Percentiles rank a stretch among this genome's conserved stretches.
These are phyloP conservation scores for Phymanthus crucifer DNA, from an alignment of 92 coral and sea anemone genomes.

Conservation along the genomic window DNA sequence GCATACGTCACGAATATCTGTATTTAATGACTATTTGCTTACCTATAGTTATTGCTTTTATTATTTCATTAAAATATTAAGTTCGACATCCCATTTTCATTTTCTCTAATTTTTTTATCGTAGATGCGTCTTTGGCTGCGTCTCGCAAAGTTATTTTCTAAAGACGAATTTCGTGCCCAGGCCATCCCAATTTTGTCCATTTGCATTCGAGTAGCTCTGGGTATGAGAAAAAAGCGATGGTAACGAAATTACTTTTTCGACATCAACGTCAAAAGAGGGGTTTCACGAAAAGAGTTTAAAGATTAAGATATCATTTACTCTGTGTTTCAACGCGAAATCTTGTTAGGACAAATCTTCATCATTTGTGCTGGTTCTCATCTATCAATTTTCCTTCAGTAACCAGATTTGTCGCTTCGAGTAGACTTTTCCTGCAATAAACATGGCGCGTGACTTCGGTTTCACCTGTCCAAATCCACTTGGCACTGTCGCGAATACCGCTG, in stretches of 20 bases:
- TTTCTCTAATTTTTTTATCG: too few relatives aligned
- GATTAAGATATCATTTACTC: neutral
- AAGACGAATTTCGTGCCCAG: too few relatives aligned
- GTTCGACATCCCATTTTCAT: too few relatives aligned
- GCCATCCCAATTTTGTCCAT: too few relatives aligned
- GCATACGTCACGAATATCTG: neutral
- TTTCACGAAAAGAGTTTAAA: too few relatives aligned
- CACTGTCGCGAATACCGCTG: slow-evolving; percentile 6
- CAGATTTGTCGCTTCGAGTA: neutral
- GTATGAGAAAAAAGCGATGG: too few relatives aligned
- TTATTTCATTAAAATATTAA: neutral
- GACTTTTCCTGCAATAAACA: slow-evolving; percentile 30
- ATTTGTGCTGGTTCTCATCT: neutral
- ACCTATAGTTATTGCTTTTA: neutral
- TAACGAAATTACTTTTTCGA: too few relatives aligned
- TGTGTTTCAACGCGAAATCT: neutral
- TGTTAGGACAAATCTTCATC: neutral
- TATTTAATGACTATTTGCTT: neutral
- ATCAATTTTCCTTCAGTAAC: neutral
- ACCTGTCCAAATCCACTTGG: slow-evolving; percentile 43
- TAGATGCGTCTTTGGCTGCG: too few relatives aligned
- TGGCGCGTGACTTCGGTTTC: neutral
- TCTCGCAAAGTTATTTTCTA: too few relatives aligned
- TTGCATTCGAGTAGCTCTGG: too few relatives aligned
- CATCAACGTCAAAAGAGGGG: too few relatives aligned